Evolutionary conservation across 2,113 vertebrate genomes (phyloP), one percentile per base, ranked within the genome.

Genomic region (Cyanoliseus patagonus): DNA sequence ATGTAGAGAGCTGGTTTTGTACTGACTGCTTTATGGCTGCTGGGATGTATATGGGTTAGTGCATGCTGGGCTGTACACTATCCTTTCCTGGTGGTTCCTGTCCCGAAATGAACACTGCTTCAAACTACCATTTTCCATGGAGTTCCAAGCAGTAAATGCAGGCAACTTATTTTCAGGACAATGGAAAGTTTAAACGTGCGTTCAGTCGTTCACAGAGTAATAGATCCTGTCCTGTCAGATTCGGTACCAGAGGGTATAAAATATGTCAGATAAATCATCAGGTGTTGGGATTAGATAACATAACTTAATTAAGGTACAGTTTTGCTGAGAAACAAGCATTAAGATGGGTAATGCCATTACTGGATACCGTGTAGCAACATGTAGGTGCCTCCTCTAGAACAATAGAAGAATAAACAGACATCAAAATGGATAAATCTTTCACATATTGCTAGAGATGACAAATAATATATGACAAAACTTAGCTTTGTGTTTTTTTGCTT

Each of bases 221-320:
- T 86, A 94, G 92, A 94, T 86, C 69, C 64, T 94, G 66, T 86
- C 66, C 77, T 84, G 88, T 92, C 88, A 88, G 80, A 92, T 91
- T 94, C 37, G 74, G 10, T 73, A 93, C 86, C 90, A 93, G 83
- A 93, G 83, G 77, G 47, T 93, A 91, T 94, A 87, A 93, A 94
- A 87, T 79, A 76, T 81, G 77, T 78, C 62, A 90, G 57, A 66
- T 84, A 96, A 94, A 75, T 92, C 11, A 81, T 93, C 88, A 96
- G 57, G 83, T 95, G 74, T 73, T 93, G 22, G 86, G 61, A 88
- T 95, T 94, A 96, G 86, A 91, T 93, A 81, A 81, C 62, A 89
- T 92, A 81, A 83, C 61, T 52, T 90, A 91, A 91, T 95, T 94
- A 96, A 91, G 30, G 76, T 94, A 88, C 24, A 61, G 42, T 94